These are phyloP conservation scores for Coremacera marginata DNA, from an alignment of 2,888 invertebrate genomes.

Conservation along the genomic window DNA sequence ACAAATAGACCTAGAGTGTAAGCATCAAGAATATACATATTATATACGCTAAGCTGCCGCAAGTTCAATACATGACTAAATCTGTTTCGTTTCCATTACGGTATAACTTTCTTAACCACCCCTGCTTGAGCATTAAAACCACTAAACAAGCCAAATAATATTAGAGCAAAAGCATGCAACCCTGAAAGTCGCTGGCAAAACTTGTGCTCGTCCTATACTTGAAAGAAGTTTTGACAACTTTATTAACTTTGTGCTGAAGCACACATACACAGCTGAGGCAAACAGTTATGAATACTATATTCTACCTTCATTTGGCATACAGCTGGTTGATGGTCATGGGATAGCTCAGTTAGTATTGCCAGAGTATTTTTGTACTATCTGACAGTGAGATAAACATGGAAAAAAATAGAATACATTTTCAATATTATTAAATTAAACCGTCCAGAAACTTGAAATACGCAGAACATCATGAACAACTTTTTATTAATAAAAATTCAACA, in stretches of 20 bases:
- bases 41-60: too few species aligned
- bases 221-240: slow-evolving; percentile 57
- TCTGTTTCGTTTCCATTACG: background rate
- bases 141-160: slow-evolving; percentile 1
- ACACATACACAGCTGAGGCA: slow-evolving; percentile 35
- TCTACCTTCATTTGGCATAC: slow-evolving; percentile 25
- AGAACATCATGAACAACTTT: too few species aligned
- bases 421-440: too few species aligned
- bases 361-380: too few species aligned
- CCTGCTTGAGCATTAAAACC: background rate
- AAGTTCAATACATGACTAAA: too few species aligned
- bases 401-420: too few species aligned
- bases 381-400: too few species aligned
- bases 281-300: slow-evolving; percentile 48
- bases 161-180: background rate
- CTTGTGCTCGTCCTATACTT: slow-evolving; percentile 13
- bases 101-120: background rate
- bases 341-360: too few species aligned
- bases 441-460: too few species aligned
- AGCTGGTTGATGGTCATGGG: background rate
- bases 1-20: too few species aligned
- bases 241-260: slow-evolving; percentile 55
- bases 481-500: too few species aligned
- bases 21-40: too few species aligned
- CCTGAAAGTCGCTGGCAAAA: background rate